Base-by-base conservation (phyloP, 1,140 invertebrate genomes). In the Neodiprion fabricii region DNA sequence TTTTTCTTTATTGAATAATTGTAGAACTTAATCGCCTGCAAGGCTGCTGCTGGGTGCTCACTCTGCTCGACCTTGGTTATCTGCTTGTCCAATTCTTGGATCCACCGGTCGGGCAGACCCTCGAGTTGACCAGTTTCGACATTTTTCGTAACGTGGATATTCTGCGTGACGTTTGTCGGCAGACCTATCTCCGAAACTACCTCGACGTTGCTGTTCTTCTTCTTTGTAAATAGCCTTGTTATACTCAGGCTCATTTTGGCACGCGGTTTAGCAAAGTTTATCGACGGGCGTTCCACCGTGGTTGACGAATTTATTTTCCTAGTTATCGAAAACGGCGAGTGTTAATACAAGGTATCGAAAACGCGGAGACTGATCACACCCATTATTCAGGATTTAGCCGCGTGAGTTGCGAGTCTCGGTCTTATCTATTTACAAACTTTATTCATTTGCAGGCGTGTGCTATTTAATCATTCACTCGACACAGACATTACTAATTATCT, bases 21-120 rank as follows among this genome's bases (percentile, higher is more conserved):
- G 83, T 97, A 98, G 84, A 95, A 98, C 81, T 97, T 96, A 48
- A 99, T 91, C 3, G 97, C 97, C 85, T 97, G 95, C 28, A 95
- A 82, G 1, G 95, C 94, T n/a, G 97, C 97, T 79, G 95, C 93
- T 1, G 97, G 97, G 90, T 99, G 97, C 81, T 98, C 93, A 84
- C 94, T 92, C 86, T 98, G 96, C 85, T 99, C 97, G 67, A 92
- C 93, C 77, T 93, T 92, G 50, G 95, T 95, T 77, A 99, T 96
- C 85, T 98, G 96, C 65, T 93, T 92, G 81, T 96, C 93, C 73
- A 99, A 90, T 67, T 97, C 89, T 65, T 92, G 88, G 48, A 93
- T 86, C 96, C 96, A 97, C 49, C 94, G 90, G 23, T 91, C 89
- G 0, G 95, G 95, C 21, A 96, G 86, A 7, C 94, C 96, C 81